Percentiles rank a stretch among this genome's conserved stretches.
Evolutionary conservation across 2,888 invertebrate species (phyloP).

Genomic region (Tachina lurida): DNA sequence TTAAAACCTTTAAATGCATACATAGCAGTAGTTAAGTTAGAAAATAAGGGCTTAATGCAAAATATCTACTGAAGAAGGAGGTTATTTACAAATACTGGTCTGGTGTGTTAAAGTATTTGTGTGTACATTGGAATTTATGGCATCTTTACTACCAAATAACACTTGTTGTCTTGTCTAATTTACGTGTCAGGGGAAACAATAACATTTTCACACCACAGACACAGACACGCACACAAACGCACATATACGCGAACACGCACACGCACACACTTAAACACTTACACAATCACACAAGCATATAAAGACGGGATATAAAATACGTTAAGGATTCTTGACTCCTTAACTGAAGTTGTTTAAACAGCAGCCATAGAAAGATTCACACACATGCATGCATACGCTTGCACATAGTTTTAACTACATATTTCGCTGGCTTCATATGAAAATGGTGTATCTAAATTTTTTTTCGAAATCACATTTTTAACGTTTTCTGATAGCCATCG

Average conservation of each 20-base stretch:
- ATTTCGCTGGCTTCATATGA: no score
- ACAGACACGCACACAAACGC: not conserved
- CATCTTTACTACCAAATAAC: slow-evolving; percentile 56
- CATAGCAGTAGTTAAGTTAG: not conserved
- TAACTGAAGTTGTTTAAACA: slow-evolving; percentile 1
- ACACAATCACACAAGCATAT: not conserved
- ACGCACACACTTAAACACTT: not conserved
- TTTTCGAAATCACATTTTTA: no score
- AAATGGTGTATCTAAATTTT: no score
- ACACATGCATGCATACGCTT: no score
- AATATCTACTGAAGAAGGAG: not conserved
- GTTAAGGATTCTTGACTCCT: not conserved
- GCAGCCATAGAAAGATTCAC: no score
- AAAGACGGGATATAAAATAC: not conserved
- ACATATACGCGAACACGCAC: not conserved
- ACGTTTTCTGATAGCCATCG: no score
- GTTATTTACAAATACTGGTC: slow-evolving; percentile 24
- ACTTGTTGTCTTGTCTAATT: slow-evolving; percentile 65
- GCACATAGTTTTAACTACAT: no score
- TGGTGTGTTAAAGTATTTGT: slow-evolving; percentile 56
- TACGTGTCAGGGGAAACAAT: slow-evolving; percentile 53
- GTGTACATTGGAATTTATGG: slow-evolving; percentile 64
- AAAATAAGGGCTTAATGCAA: slow-evolving; percentile 18
- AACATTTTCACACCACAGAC: not conserved
- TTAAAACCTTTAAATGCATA: not conserved